A percentile compares a stretch with the other conserved stretches of the same genome.
These are phyloP conservation scores for Theonella swinhoei DNA, from an alignment of 37 sponge, comb jelly and placozoan species.

Conservation along the genomic window DNA sequence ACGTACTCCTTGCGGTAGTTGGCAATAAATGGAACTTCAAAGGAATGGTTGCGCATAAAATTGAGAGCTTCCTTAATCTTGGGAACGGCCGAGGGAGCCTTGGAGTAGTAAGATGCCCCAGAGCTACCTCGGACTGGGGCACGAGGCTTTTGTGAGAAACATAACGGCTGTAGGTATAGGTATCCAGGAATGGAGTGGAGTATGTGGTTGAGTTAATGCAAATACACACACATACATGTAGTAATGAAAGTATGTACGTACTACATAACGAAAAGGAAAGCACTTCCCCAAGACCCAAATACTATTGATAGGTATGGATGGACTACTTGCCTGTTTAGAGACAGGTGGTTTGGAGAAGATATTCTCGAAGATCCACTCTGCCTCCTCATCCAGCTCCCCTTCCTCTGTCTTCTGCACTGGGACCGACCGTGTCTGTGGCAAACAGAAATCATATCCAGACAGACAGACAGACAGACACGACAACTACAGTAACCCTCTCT, in stretches of 20 bases:
- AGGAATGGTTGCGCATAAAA: slow-evolving; percentile 87
- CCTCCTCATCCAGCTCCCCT: slow-evolving; percentile 87
- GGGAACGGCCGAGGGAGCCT: slow-evolving; percentile 54
- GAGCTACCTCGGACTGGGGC: background rate
- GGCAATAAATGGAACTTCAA: slow-evolving; percentile 95
- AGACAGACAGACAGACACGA: no score
- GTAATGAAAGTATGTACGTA: background rate
- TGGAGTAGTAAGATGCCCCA: background rate
- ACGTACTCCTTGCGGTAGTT: slow-evolving; percentile 89
- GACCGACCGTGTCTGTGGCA: slow-evolving; percentile 51
- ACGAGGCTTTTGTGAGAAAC: background rate
- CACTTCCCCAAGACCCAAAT: background rate
- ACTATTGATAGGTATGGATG: background rate
- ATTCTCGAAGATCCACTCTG: slow-evolving; percentile 91
- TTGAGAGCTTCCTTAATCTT: slow-evolving; percentile 91
- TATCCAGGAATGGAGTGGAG: background rate
- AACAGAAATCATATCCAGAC: no score
- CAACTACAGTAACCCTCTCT: no score
- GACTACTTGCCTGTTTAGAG: slow-evolving; percentile 78
- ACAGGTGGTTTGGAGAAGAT: slow-evolving; percentile 74
- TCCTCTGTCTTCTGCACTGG: slow-evolving; percentile 74
- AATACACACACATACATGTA: slow-evolving; percentile 15
- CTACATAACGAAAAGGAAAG: background rate
- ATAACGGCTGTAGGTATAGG: background rate
- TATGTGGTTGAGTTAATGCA: background rate